Evolutionary conservation across 2,888 invertebrate genomes (phyloP).

Genomic region (Cheilosia variabilis): DNA sequence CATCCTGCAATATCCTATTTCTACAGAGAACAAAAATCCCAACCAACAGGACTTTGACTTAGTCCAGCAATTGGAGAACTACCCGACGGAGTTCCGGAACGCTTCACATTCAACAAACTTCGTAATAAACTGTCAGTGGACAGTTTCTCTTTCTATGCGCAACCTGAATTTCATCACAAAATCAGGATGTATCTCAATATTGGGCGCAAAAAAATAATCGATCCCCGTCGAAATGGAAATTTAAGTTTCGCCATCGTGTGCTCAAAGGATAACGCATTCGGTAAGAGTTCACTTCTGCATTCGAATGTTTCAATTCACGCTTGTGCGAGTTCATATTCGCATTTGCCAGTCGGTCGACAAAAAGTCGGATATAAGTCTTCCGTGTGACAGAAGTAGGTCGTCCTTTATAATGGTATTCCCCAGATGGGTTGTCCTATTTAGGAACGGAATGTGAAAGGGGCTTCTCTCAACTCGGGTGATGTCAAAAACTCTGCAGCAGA

Average conservation of each 20-base stretch:
- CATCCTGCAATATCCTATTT: slow-evolving; percentile 20
- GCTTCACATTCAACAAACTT: slow-evolving; percentile 47
- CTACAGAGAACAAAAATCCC: background rate
- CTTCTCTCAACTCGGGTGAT: slow-evolving; percentile 47
- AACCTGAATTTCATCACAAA: slow-evolving; percentile 58
- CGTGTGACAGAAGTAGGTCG: slow-evolving; percentile 55
- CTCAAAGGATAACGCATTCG: slow-evolving; percentile 45
- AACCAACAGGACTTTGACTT: slow-evolving; percentile 22
- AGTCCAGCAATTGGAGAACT: slow-evolving; percentile 39
- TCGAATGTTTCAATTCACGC: slow-evolving; percentile 19
- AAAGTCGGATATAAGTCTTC: slow-evolving; percentile 4
- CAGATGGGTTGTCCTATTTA: slow-evolving; percentile 50
- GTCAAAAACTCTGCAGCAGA: background rate
- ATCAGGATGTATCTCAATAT: slow-evolving; percentile 59
- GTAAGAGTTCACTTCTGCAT: background rate
- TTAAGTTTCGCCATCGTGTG: background rate
- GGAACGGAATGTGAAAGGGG: slow-evolving; percentile 8
- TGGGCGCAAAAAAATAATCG: slow-evolving; percentile 11
- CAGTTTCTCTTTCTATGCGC: slow-evolving; percentile 5
- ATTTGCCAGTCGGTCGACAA: slow-evolving; percentile 20
- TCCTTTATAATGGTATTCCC: slow-evolving; percentile 48
- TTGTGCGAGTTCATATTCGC: background rate
- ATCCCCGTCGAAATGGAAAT: slow-evolving; percentile 44
- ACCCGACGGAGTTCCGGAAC: slow-evolving; percentile 38
- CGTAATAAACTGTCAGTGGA: slow-evolving; percentile 49